Base-by-base conservation (phyloP, 2,888 invertebrate species). In the Ditula angustiorana region DNA sequence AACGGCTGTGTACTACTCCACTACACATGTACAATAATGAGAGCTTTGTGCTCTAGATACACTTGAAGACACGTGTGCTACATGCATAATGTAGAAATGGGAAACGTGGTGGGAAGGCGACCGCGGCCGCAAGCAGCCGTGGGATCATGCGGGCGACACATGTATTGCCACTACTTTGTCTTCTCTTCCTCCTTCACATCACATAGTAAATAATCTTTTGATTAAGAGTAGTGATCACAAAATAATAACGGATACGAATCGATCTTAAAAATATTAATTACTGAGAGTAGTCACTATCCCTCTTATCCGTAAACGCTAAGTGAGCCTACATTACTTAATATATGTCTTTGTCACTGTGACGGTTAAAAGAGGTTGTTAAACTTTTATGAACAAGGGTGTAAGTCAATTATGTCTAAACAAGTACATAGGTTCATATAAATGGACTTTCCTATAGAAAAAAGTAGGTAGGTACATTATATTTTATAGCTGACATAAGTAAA, bases 11-110 rank as follows among this genome's bases (percentile, higher is more conserved):
- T 41, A 41, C 16, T 16, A 37, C 41, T 19, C 19, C 16, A 5
- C 50, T 30, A 10, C 28, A 33, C 24, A 16, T n/a, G n/a, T 13
- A 57, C 44, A 52, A 63, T 53, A 64, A 64, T 64, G 58, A 52
- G 47, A 56, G 57, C 46, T 37, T 46, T 64, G 63, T 64, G 57
- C 63, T 44, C 63, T 13, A 58, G 64, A 64, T 73, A 74, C 74
- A 72, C 77, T 75, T 71, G 72, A 73, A 76, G 76, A 83, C 90
- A 89, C 88, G 88, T 89, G 88, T 85, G 82, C 75, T 74, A 81
- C 79, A 83, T 86, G 80, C 80, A 80, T 82, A 82, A 84, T 83
- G 79, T 69, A 71, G 74, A 75, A 82, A 76, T 78, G 73, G 72
- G 67, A 61, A 63, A 49, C 69, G 70, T 64, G 70, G 71, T 78